Base-by-base conservation (phyloP, 2,888 invertebrate species). In the Alcis repandata region DNA sequence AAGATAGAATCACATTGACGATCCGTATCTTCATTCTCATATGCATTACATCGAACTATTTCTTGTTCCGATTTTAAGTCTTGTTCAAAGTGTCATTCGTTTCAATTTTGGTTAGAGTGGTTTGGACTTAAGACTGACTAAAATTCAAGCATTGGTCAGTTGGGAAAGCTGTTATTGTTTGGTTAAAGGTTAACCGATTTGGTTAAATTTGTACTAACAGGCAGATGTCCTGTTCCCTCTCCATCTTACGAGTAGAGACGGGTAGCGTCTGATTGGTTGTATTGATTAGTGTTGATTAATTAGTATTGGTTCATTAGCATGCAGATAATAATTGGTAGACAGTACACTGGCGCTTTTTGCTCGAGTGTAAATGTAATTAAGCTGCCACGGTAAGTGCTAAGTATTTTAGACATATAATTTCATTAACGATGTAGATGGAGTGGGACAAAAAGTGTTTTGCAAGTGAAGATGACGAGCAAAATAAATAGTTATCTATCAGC, bases 131-230 rank as follows among this genome's bases (percentile, higher is more conserved):
- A 49, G 76, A 61, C 69, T 59, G 33, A 69, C 67, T 69, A 61
- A 66, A 64, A 69, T 72, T 70, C 64, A 66, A 61, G 70, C 70
- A 77, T 81, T 87, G 91, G 91, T 91, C 91, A 90, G 87, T 88
- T 88, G 89, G 88, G 85, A 89, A 89, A 92, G 91, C 91, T 92
- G 92, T 92, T 92, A 92, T 93, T 93, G 92, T 93, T 93, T 91
- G 91, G 90, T 89, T 90, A 89, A 84, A 87, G 92, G 92, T 92
- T 92, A 92, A 93, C 92, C 92, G 90, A 91, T 92, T 92, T 92
- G 91, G 92, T 92, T 91, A 91, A 90, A 90, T 91, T 92, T 88
- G 91, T 91, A 89, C 87, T 89, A 90, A 90, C 87, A 88, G 87
- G 86, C 89, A 90, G 88, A 90, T 89, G 90, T 86, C 87, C 87